Evolutionary conservation across 1,140 invertebrate genomes (phyloP), one percentile per base, ranked within the genome.

Genomic region (Gonioctena quinquepunctata): DNA sequence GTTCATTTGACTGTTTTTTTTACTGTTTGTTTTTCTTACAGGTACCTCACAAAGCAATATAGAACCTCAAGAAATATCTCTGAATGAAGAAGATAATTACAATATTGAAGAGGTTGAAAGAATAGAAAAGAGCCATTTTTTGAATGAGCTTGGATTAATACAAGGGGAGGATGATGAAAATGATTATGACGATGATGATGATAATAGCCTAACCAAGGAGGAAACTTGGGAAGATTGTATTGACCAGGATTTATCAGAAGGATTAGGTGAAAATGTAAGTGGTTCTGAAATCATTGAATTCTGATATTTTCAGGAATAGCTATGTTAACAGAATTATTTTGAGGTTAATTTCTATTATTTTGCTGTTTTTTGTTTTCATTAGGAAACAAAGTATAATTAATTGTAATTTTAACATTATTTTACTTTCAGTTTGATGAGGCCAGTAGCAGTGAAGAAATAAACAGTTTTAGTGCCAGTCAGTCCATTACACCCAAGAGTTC

Each of bases 181-280:
- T 13, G 13, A 59, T 8, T 7, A 76, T 48, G 68, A 70, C 22
- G 76, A 77, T 27, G 79, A 80, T 22, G 81, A 80, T 26, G 76
- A 76, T 64, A 76, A 78, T 33, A n/a, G n/a, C n/a, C n/a, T n/a
- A n/a, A n/a, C n/a, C n/a, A 77, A 76, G 50, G 81, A 78, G 28
- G 80, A 79, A 42, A 71, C 64, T 6, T 77, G 76, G 77, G 81
- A 81, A 66, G 81, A 80, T 27, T 77, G 75, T 64, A 66, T 72
- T 23, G 76, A 78, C 25, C 73, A 69, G 50, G 76, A 77, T 19
- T 72, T 76, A 57, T 79, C 74, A 25, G 79, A 74, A 66, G 70
- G 72, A 26, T 23, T 49, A n/a, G 59, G 71, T 70, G 70, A 72
- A 49, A 70, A 70, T 50, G 68, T 74, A 65, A 54, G 50, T 50